These are phyloP conservation scores for Triops longicaudatus DNA, from an alignment of 1,140 invertebrate genomes.

Conservation along the genomic window DNA sequence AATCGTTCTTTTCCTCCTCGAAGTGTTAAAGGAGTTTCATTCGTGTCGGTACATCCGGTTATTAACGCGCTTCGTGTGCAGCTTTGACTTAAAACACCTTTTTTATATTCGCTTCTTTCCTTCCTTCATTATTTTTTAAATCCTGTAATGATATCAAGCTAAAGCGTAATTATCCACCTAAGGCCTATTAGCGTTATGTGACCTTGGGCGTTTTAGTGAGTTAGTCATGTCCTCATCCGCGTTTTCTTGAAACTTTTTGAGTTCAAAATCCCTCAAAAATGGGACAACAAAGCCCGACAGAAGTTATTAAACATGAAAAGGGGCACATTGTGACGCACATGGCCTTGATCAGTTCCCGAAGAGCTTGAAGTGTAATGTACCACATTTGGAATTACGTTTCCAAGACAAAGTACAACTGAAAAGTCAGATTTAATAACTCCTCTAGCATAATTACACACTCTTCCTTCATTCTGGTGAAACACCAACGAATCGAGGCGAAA, in stretches of 20 bases:
- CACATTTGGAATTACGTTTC: too few relatives aligned
- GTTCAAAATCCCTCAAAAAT: too few relatives aligned
- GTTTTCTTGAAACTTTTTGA: neutral
- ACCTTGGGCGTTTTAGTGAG: neutral
- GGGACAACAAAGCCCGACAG: neutral
- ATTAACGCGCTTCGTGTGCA: slow-evolving; percentile 11
- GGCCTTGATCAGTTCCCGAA: neutral
- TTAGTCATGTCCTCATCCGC: neutral
- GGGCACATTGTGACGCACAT: neutral
- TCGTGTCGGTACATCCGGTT: slow-evolving; percentile 10
- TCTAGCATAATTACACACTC: neutral
- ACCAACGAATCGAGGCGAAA: neutral
- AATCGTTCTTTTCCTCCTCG: neutral
- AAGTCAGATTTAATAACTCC: neutral
- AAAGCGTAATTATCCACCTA: neutral
- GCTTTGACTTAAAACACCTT: neutral
- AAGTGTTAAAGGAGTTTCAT: slow-evolving; percentile 12
- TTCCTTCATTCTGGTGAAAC: neutral
- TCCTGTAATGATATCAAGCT: neutral
- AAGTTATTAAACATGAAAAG: neutral
- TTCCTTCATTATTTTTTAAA: too few relatives aligned
- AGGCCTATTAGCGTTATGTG: neutral
- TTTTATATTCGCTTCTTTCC: neutral
- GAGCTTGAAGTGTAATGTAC: too few relatives aligned
- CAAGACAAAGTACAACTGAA: neutral